Evolutionary conservation across 2,888 invertebrate genomes (phyloP).

Genomic region (Lasioglossum pauxillum): DNA sequence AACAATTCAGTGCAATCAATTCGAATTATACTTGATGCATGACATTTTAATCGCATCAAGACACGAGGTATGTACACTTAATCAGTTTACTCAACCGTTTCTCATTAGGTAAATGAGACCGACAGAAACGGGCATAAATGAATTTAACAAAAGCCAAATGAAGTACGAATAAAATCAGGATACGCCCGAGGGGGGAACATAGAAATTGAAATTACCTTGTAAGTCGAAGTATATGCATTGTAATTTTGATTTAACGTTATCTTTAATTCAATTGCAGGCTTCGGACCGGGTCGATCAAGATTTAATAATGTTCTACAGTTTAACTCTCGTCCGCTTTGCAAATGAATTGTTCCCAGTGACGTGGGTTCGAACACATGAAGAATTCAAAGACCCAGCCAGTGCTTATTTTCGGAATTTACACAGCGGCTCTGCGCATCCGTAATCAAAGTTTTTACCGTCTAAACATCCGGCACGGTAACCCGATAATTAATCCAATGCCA

Average conservation of each 20-base stretch:
- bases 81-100: not conserved
- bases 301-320: not conserved
- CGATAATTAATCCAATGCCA: conserved; percentile 65
- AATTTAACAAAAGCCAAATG: not conserved
- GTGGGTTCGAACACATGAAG: not conserved
- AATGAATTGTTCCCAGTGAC: conserved; percentile 3
- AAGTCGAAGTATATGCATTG: not conserved
- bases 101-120: not conserved
- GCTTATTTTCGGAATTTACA: conserved; percentile 58
- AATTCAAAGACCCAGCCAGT: conserved; percentile 14
- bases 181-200: not conserved
- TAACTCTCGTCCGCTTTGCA: not conserved
- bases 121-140: not conserved
- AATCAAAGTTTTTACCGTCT: conserved; percentile 55
- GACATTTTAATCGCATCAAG: not conserved
- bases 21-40: not conserved
- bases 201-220: not conserved
- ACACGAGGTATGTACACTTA: not conserved
- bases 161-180: not conserved
- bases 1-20: not conserved
- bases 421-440: conserved; percentile 17
- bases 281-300: not conserved
- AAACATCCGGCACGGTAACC: conserved; percentile 62
- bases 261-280: not conserved
- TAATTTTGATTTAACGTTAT: not conserved